Base-by-base conservation (phyloP, 2,888 invertebrate species). In the Erebia aethiops region DNA sequence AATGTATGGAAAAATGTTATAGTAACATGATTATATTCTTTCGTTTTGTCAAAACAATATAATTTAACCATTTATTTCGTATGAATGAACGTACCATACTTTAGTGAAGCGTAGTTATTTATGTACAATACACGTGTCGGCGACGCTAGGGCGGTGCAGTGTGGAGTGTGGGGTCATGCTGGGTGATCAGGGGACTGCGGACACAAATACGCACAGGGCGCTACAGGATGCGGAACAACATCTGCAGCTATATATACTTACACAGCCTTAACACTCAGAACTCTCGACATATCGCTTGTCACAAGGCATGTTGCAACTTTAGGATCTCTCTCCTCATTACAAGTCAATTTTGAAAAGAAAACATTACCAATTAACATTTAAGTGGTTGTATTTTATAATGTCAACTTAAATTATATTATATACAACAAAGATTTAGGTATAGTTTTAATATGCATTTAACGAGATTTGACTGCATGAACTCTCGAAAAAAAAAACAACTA, bases 391-490 rank as follows among this genome's bases (percentile, higher is more conserved):
- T 72, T 73, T 75, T 67, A 73, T 46, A 72, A 74, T 77, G 71
- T 75, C 62, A 75, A 67, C 71, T 75, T 78, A 75, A 66, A 69
- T 63, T 72, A 67, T 71, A 65, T 56, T 72, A 72, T 71, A 56
- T 71, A 75, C 67, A 71, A n/a, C 4, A 35, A 65, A 46, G 26
- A 56, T 60, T 69, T 68, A 69, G 57, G 1, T 58, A 63, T 58
- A 26, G 11, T 49, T 61, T 69, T 71, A 52, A 70, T 61, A 71
- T 71, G 73, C 76, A 72, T 94, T 93, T 95, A 95, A 95, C 95
- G 95, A 95, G 95, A 95, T 95, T 94, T 94, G 93, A 94, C 94
- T 94, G 94, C 94, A 93, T 91, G 92, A 93, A 92, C 88, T 83
- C 41, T 83, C 49, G 58, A 61, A 76, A 77, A 71, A 21, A 71